These are phyloP conservation scores for Myotis davidii DNA, from an alignment of 2,113 vertebrate species.

Conservation along the genomic window DNA sequence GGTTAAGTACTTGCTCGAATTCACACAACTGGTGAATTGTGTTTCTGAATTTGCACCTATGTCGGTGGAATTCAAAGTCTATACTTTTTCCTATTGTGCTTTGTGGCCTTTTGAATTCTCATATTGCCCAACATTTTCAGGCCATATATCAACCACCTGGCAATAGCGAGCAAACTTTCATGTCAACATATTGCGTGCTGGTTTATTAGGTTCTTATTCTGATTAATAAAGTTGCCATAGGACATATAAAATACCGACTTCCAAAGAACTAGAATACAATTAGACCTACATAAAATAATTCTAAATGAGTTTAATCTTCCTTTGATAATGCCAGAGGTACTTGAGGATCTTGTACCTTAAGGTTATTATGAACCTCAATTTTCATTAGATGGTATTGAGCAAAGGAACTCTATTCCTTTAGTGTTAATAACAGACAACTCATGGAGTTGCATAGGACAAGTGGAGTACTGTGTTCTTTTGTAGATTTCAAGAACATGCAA, in stretches of 20 bases:
- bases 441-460: background rate
- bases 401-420: background rate
- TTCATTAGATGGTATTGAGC: background rate
- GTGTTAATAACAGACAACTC: background rate
- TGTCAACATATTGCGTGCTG: background rate
- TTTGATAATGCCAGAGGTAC: background rate
- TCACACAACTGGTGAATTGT: background rate
- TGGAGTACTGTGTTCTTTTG: background rate
- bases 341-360: background rate
- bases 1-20: background rate
- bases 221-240: background rate
- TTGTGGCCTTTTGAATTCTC: background rate
- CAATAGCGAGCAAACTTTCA: background rate
- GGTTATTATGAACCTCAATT: background rate
- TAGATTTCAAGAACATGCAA: background rate
- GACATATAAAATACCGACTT: background rate
- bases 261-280: background rate
- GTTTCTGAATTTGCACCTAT: background rate
- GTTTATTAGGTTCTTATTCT: background rate
- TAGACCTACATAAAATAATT: background rate
- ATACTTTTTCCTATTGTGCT: background rate
- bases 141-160: background rate
- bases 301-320: conserved; percentile 16
- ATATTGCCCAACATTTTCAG: background rate
- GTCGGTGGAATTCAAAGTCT: background rate